Base-by-base conservation (phyloP, 92 coral and sea anemone genomes). In the Galaxea fascicularis region DNA sequence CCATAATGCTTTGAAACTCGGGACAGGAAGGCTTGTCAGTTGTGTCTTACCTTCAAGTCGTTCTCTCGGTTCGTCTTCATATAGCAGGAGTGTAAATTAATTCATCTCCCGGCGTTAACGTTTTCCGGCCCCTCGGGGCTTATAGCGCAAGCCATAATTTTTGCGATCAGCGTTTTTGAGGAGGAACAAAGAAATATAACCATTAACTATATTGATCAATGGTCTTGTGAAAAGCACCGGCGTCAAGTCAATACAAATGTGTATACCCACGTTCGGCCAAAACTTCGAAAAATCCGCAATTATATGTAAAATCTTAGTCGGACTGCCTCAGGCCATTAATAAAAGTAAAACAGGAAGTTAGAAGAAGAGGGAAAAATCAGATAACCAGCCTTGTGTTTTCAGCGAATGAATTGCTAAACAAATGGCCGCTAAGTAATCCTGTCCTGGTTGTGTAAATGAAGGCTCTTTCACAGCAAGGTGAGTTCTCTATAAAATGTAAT, bases 121-220 rank as follows among this genome's bases (percentile, higher is more conserved):
- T 52, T 5, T 75, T 56, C 79, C 65, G 79, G 62, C 51, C 28
- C 79, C 62, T 49, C 1, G 11, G 54, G 54, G 54, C 54, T 0
- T 12, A 8, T 21, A 63, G 45, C 47, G 26, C 21, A 10, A 26
- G 22, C 74, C 10, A 30, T 41, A 70, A 44, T 20, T 71, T 25
- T 11, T 71, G n/a, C 28, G 53, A 9, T 8, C 20, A 15, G 28
- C 45, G 9, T 25, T 0, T 12, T 26, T 66, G 24, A 31, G 24
- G 44, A 77, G 51, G 31, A 60, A 77, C 71, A 13, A 24, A 41
- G 56, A 63, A 39, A 22, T n/a, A 44, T 30, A 4, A 15, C 39
- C 17, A n/a, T 60, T 29, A 9, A 45, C 26, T 45, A 15, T 62
- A 44, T 45, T 77, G 58, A 46, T 71, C 8, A 49, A 0, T 22